Percentiles rank a stretch among this genome's conserved stretches.
phyloP scores from a whole-genome alignment of 2,888 invertebrate genomes.

The Rotaria macrura region DNA sequence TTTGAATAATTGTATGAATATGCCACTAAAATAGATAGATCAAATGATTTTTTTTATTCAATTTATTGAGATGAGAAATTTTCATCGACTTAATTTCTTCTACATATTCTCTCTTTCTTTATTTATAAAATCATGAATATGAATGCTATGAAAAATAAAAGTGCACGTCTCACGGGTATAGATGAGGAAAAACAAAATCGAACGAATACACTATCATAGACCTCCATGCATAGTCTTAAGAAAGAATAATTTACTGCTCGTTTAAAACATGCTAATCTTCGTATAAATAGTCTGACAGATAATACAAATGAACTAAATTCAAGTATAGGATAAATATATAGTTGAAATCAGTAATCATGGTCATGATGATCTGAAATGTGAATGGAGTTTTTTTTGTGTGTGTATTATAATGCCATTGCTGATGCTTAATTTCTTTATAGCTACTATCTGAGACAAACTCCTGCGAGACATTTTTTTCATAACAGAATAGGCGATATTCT shows the following conservation, averaged over 20 bases:
- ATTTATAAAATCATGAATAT: background rate
- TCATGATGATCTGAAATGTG: background rate
- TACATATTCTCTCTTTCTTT: too few relatives aligned
- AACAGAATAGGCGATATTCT: background rate
- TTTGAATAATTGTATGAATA: constrained; percentile 15
- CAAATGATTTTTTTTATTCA: background rate
- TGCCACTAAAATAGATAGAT: background rate
- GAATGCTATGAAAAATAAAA: background rate
- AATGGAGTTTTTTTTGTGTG: background rate
- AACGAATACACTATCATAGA: background rate
- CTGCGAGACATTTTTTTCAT: background rate
- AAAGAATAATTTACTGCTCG: background rate
- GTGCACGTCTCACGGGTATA: background rate
- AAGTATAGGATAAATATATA: background rate
- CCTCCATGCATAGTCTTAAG: background rate
- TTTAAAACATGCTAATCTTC: background rate
- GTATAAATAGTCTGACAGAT: background rate
- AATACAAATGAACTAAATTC: background rate
- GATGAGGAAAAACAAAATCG: background rate
- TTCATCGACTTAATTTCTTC: background rate
- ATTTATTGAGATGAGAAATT: background rate
- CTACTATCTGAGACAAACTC: background rate
- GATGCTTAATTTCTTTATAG: background rate
- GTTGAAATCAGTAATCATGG: background rate
- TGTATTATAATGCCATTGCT: background rate